These are phyloP conservation scores for Sebastes paucispinis DNA, from an alignment of 2,797 vertebrate species.

Conservation along the genomic window DNA sequence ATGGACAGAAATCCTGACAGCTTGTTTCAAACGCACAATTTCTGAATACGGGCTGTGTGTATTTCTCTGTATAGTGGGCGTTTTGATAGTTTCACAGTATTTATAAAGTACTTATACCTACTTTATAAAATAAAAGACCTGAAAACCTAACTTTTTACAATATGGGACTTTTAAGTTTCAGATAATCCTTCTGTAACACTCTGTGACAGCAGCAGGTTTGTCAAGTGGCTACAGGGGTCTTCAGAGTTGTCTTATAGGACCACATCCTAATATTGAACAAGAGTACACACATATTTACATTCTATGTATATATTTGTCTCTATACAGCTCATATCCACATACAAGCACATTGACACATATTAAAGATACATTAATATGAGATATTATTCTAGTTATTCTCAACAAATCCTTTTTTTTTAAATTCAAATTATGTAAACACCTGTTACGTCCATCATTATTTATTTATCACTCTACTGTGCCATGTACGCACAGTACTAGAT, in stretches of 20 bases:
- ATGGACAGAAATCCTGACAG: too few species aligned
- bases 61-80: too few species aligned
- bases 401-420: neutral
- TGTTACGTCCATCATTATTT: neutral
- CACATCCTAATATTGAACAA: neutral
- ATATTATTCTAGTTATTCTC: neutral
- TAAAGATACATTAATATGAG: neutral
- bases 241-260: neutral
- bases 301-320: neutral
- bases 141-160: too few species aligned
- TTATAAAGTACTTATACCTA: too few species aligned
- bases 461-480: neutral
- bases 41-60: too few species aligned
- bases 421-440: neutral
- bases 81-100: too few species aligned
- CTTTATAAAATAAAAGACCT: too few species aligned
- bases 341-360: neutral
- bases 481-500: too few species aligned
- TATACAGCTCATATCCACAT: neutral
- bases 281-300: neutral
- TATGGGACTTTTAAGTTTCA: too few species aligned
- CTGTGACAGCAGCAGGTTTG: neutral
- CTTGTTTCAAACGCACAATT: too few species aligned
- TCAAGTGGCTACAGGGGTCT: neutral
- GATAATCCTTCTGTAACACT: neutral